Evolutionary conservation across 2,797 vertebrate genomes (phyloP), one percentile per base, ranked within the genome.

Genomic region (Momotus momota): DNA sequence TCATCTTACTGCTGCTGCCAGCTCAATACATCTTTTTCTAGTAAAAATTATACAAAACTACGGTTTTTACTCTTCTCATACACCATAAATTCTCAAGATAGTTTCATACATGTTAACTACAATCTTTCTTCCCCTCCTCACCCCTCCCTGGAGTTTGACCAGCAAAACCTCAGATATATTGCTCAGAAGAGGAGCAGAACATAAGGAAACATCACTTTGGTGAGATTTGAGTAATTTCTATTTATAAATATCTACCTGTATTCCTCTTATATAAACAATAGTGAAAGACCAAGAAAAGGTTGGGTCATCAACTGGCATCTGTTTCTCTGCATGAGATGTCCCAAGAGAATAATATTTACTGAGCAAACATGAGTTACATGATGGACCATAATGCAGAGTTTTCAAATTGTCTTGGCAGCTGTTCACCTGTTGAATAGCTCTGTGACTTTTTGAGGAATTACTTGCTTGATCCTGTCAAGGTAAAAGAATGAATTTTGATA

Each of bases 371-470:
- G 96, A 97, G 85, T 80, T 88, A 86, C 86, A 86, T 77, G 94
- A 88, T 94, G 92, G 94, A 93, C 94, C 74, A 48, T 96, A 88
- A 94, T 83, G 86, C 31, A 38, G 58, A 93, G 77, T 94, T 96
- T 96, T 97, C 90, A 95, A 91, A 97, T 97, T 92, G 93, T 90
- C 96, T 97, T 96, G 95, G 93, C 96, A 96, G 90, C 96, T 96
- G 96, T 97, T 96, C 96, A 96, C 96, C 96, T 96, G 96, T 96
- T 97, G 96, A 96, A 96, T 94, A 94, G 93, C 92, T 94, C 88
- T 97, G 90, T 93, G 95, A 94, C 94, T 96, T 97, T 94, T 35
- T 82, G 87, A 96, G 86, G 91, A 95, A 97, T 92, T 93, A 92
- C 95, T 97, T 95, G 81, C 96, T 97, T 94, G 88, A 96, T 97